These are phyloP conservation scores for Macaca nemestrina DNA, from an alignment of 2,113 vertebrate species.

Conservation along the genomic window DNA sequence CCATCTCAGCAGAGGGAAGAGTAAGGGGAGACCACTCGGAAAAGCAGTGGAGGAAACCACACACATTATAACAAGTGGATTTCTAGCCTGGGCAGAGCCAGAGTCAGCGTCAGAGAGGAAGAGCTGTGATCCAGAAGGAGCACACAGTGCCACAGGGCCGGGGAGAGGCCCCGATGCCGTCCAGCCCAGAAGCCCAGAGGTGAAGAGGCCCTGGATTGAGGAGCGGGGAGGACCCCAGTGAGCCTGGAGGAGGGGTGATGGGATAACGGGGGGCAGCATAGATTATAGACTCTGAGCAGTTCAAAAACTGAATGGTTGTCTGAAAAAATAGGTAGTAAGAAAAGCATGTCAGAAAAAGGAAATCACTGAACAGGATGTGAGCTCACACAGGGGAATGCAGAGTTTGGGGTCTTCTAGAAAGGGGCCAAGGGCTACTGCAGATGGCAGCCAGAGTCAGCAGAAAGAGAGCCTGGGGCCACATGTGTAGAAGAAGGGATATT, in stretches of 20 bases:
- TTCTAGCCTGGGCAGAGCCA: neutral
- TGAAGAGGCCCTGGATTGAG: neutral
- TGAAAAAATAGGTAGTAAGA: too few relatives aligned
- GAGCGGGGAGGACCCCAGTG: too few relatives aligned
- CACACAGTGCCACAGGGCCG: neutral
- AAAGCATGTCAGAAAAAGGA: neutral
- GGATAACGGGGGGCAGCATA: neutral
- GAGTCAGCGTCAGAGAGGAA: neutral
- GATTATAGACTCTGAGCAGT: neutral
- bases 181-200: neutral
- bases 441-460: neutral
- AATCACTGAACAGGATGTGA: neutral
- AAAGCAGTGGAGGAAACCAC: neutral
- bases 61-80: neutral
- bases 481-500: neutral
- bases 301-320: neutral
- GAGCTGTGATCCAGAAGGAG: neutral
- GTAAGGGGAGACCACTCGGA: neutral
- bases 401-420: neutral
- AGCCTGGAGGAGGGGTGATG: neutral
- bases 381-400: neutral
- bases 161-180: neutral
- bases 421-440: neutral
- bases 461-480: neutral
- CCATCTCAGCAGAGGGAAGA: rapidly evolving